Evolutionary conservation across 1,140 invertebrate genomes (phyloP), one percentile per base, ranked within the genome.

Genomic region (Teleopsis dalmanni): DNA sequence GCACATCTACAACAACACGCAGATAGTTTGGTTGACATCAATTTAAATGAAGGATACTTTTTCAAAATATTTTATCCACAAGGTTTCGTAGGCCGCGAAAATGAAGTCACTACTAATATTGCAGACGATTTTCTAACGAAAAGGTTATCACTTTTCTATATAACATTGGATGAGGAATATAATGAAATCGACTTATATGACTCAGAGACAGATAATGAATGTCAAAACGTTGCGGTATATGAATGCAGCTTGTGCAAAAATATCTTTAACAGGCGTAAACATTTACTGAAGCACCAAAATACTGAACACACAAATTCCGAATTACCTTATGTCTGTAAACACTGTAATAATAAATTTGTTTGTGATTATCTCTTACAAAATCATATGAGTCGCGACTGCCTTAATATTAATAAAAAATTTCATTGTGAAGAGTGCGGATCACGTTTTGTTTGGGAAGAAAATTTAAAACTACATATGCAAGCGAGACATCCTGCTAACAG

Each of bases 111-210:
- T 19, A 36, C 27, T 0, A 54, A 52, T 8, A 59, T 65, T 33
- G 45, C 42, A 3, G 52, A 25, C 2, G 62, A 64, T 10, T 64
- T 62, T 31, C 40, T 56, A n/a, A 51, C 40, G 8, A 54, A 59
- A n/a, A 53, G 63, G 22, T 61, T 59, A 18, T 57, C 59, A 18
- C 47, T 55, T 11, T 66, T 63, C 14, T 66, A 66, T 31, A 54
- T 57, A 18, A 60, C 63, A 13, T 35, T 57, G 19, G 55, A 59
- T 8, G 51, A 19, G 22, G 59, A 53, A 29, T 63, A 63, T 0
- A 55, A 58, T 13, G 63, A 66, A 40, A 33, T 66, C 38, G 63
- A 66, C 33, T 52, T 66, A 23, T 51, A 57, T 11, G 63, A 57
- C 25, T 66, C 63, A 0, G 63, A 66, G 25, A 40, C 57, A 25